Evolutionary conservation across 2,797 vertebrate species (phyloP), one percentile per base, ranked within the genome.

Genomic region (Cyclopterus lumpus): DNA sequence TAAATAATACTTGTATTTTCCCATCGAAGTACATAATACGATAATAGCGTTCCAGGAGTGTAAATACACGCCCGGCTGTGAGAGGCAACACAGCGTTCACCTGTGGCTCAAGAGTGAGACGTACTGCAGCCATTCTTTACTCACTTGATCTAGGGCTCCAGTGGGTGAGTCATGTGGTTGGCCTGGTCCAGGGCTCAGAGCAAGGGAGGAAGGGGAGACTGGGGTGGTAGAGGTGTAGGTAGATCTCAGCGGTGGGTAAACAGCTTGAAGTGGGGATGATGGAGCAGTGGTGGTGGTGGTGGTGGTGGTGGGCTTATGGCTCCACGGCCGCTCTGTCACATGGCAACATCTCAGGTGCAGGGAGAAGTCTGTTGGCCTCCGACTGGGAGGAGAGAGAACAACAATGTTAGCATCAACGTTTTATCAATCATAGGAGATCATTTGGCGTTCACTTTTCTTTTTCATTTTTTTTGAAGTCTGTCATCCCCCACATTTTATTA

Each of bases 81-180:
- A 49, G 42, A 63, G n/a, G 48, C n/a, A 5, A 5, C n/a, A 12
- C 4, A 0, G 49, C 4, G 16, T 24, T 12, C 49, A 51, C 49
- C 22, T 12, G 22, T 6, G 10, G 22, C 49, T 51, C 11, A 24
- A 24, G 10, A 24, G n/a, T 11, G 11, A 5, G n/a, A n/a, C 73
- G 14, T 8, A 32, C 8, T 28, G 67, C 58, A 60, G 51, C 15
- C 30, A 24, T 6, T 22, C 38, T 36, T 48, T 58, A 87, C 94
- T 87, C 86, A 94, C 92, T 91, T 91, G 91, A 86, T 92, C 86
- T 93, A 94, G 74, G 90, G 89, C 83, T 93, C 83, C 86, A 85
- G 88, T 80, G 54, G 77, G 75, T 72, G 85, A 91, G 81, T 93
- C 94, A 95, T 95, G 93, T 89, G 93, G 92, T 82, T 9, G 88